phyloP scores from a whole-genome alignment of 2,797 vertebrate genomes.

The Geotrypetes seraphini region DNA sequence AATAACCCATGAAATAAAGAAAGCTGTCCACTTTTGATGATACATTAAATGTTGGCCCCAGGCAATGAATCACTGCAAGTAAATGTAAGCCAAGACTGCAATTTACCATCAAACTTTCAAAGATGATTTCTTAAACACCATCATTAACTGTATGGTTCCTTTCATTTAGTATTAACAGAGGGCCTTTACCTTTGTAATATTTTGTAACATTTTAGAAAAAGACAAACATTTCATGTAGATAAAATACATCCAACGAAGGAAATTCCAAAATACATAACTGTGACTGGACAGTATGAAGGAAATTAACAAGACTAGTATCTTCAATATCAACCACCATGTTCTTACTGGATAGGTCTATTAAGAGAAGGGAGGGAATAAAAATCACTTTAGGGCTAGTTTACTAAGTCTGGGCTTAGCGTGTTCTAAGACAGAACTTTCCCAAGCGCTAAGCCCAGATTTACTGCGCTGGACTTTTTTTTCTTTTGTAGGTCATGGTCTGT shows the following conservation, averaged over 20 bases:
- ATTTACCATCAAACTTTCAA: conserved; percentile 59
- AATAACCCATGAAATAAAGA: conserved; percentile 72
- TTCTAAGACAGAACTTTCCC: no score
- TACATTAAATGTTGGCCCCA: conserved; percentile 57
- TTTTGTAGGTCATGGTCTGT: no score
- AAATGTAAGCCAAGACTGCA: conserved; percentile 45
- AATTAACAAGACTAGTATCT: no score
- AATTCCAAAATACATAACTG: conserved; percentile 6
- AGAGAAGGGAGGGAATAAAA: no score
- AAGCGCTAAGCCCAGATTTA: no score
- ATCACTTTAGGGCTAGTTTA: no score
- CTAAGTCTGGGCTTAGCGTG: no score
- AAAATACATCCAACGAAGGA: conserved; percentile 13
- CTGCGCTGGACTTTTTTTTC: no score
- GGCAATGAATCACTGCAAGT: conserved; percentile 55
- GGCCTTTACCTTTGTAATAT: conserved; percentile 48
- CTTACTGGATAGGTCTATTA: background rate
- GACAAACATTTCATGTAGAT: conserved; percentile 26
- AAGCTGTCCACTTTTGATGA: conserved; percentile 66
- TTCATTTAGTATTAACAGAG: conserved; percentile 38
- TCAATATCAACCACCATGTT: no score
- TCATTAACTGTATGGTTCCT: conserved; percentile 46
- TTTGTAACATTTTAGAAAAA: no score
- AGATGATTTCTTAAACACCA: conserved; percentile 58
- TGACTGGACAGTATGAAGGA: no score